These are phyloP conservation scores for Tanypteryx hageni DNA, from an alignment of 2,888 invertebrate genomes.

Conservation along the genomic window DNA sequence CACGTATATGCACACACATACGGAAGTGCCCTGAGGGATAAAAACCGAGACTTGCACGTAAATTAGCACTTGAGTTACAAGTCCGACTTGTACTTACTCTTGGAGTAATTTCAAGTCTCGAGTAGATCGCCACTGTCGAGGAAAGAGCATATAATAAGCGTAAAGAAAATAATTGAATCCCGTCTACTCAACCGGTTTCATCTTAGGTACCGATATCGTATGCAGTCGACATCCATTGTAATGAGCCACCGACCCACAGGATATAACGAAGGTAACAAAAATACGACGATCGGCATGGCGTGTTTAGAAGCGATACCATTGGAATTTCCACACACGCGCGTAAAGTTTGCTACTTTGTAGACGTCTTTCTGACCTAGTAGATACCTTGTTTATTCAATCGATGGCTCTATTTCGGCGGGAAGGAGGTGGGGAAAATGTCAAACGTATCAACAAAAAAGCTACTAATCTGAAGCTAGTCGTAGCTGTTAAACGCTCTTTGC, in stretches of 20 bases:
- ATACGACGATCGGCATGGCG: neutral
- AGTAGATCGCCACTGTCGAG: neutral
- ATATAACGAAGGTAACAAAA: neutral
- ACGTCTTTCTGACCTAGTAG: neutral
- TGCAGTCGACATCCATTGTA: neutral
- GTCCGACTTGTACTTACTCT: no score
- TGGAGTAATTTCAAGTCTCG: no score
- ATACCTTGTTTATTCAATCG: neutral
- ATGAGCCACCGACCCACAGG: neutral
- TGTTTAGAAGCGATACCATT: neutral
- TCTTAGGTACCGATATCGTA: neutral
- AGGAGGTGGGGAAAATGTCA: neutral
- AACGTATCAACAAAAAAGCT: neutral
- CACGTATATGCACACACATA: no score
- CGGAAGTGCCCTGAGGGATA: no score
- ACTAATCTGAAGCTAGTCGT: no score
- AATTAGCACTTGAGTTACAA: no score
- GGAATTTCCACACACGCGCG: neutral
- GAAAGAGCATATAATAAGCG: neutral
- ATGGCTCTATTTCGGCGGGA: neutral
- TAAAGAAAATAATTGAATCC: neutral
- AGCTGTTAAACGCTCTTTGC: no score
- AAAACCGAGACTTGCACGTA: no score
- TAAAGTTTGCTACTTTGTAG: conserved; percentile 2
- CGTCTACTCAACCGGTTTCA: conserved; percentile 3